A percentile compares a stretch with the other conserved stretches of the same genome.
Conservation (phyloP, 2,113 vertebrate species). For the Macheiramphus alcinus region DNA sequence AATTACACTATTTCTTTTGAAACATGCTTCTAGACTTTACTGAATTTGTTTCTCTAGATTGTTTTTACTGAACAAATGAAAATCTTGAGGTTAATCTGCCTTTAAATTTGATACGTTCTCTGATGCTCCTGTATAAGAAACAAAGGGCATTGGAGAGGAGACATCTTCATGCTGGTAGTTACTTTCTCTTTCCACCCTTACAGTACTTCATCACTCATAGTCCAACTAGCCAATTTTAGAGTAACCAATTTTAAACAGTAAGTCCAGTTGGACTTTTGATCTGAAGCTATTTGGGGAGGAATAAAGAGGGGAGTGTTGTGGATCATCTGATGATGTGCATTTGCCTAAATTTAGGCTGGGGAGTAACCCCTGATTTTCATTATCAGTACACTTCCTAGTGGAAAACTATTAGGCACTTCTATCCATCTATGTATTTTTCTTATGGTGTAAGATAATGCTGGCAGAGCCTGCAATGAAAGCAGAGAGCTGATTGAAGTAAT, state of each 20-base stretch:
- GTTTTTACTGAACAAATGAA: neutral
- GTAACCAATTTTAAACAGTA: neutral
- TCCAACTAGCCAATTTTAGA: neutral
- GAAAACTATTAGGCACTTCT: neutral
- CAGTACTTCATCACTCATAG: neutral
- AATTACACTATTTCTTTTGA: neutral
- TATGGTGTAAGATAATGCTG: neutral
- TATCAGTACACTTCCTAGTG: neutral
- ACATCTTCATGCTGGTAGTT: neutral
- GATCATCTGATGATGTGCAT: neutral
- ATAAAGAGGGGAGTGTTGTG: neutral
- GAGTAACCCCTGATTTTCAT: neutral
- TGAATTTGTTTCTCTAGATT: neutral
- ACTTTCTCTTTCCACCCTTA: neutral
- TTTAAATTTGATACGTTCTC: neutral
- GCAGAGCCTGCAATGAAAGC: neutral
- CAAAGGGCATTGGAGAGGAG: neutral
- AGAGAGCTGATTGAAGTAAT: neutral
- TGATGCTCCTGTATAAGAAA: neutral
- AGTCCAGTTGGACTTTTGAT: neutral
- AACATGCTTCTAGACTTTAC: neutral
- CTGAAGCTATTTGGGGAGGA: neutral
- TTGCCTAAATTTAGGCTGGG: neutral
- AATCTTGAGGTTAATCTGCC: neutral
- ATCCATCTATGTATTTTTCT: neutral